These are phyloP conservation scores for Neodiprion pinetum DNA, from an alignment of 1,140 invertebrate species.

Conservation along the genomic window DNA sequence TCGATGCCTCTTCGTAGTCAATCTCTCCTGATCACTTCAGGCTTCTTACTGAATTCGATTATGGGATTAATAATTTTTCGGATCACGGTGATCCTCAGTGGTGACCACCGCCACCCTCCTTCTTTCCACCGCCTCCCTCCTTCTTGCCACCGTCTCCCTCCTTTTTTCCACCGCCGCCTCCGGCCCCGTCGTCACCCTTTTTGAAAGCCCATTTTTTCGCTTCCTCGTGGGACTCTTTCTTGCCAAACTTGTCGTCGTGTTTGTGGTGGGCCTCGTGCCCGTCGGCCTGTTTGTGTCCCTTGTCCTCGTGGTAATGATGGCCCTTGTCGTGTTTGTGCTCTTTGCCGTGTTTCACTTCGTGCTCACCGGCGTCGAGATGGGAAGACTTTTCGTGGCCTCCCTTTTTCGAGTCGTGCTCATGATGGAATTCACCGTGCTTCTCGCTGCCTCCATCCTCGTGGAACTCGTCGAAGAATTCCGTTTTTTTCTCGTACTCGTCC, in stretches of 20 bases:
- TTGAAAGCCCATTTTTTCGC: constrained; percentile 68
- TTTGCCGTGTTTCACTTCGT: constrained; percentile 67
- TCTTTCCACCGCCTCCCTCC: constrained; percentile 9
- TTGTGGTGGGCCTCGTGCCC: constrained; percentile 65
- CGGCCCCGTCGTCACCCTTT: constrained; percentile 49
- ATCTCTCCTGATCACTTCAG: no score
- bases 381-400: constrained; percentile 59
- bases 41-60: no score
- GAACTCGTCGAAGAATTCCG: constrained; percentile 62
- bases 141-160: constrained; percentile 1
- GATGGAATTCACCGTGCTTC: constrained; percentile 53
- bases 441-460: constrained; percentile 55
- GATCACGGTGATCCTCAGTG: background rate
- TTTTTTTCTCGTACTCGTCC: constrained; percentile 63
- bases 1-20: no score
- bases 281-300: constrained; percentile 63
- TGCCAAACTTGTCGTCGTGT: constrained; percentile 56
- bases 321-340: constrained; percentile 66
- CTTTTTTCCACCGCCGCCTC: constrained; percentile 16
- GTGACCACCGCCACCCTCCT: background rate
- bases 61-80: background rate
- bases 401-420: constrained; percentile 50
- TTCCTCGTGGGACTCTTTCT: constrained; percentile 59
- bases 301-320: constrained; percentile 62
- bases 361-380: constrained; percentile 58